Evolutionary conservation across 2,888 invertebrate species (phyloP).

Genomic region (Drosophila parthenogenetica): DNA sequence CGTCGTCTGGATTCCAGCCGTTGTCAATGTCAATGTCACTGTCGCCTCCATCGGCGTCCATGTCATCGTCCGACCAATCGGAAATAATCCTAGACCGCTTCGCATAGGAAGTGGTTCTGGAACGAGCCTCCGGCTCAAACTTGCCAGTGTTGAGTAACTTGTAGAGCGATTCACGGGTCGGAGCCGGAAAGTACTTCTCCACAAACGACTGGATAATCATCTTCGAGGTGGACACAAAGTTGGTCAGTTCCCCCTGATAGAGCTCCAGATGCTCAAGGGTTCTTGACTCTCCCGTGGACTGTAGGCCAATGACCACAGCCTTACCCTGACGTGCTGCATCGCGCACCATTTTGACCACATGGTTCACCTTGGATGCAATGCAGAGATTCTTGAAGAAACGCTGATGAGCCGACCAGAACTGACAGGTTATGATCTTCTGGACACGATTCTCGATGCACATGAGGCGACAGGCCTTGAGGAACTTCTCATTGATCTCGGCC

Average conservation of each 20-base stretch:
- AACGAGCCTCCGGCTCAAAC: constrained; percentile 47
- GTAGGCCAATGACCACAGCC: constrained; percentile 99
- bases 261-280: constrained; percentile 98
- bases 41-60: constrained; percentile 85
- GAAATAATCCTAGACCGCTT: constrained; percentile 41
- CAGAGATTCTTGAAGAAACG: constrained; percentile 99
- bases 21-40: constrained; percentile 31
- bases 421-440: constrained; percentile 99
- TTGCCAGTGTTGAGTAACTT: constrained; percentile 86
- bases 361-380: constrained; percentile 97
- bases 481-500: constrained; percentile 98
- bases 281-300: constrained; percentile 99
- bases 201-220: constrained; percentile 96
- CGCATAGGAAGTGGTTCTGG: constrained; percentile 11
- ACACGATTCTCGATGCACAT: constrained; percentile 96
- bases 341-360: constrained; percentile 91
- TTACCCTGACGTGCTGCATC: constrained; percentile 96
- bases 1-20: constrained; percentile 35
- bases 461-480: constrained; percentile 96
- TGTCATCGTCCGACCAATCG: constrained; percentile 62
- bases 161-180: constrained; percentile 93
- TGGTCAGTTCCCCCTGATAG: constrained; percentile 97
- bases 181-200: constrained; percentile 99
- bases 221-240: constrained; percentile 98
- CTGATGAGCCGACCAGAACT: constrained; percentile 99